Evolutionary conservation across 1,140 invertebrate species (phyloP).

Genomic region (Eurosta solidaginis): DNA sequence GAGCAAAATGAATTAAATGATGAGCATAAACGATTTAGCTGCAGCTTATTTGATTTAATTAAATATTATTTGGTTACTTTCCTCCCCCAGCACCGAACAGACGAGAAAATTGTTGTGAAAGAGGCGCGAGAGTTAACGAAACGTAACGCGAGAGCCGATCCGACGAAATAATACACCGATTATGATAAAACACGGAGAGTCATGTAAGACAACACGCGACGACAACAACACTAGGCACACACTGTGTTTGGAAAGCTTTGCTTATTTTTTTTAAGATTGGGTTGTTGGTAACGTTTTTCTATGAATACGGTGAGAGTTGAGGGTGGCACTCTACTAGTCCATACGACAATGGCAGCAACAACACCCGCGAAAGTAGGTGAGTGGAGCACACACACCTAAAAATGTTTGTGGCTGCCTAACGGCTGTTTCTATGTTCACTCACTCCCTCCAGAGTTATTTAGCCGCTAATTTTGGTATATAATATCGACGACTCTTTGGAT

Average conservation of each 20-base stretch:
- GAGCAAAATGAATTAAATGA: background rate
- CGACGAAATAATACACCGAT: conserved; percentile 29
- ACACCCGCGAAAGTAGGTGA: conserved; percentile 53
- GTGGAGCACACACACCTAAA: conserved; percentile 46
- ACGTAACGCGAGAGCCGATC: conserved; percentile 15
- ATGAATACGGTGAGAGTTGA: background rate
- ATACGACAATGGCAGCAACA: conserved; percentile 30
- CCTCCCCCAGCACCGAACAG: background rate
- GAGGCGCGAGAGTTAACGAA: background rate
- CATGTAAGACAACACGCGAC: conserved; percentile 43
- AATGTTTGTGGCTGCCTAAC: background rate
- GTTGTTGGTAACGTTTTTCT: background rate
- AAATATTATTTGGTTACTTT: background rate
- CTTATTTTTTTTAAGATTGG: background rate
- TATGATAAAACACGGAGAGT: conserved; percentile 31
- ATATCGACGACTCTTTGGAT: conserved; percentile 2
- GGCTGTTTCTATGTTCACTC: conserved; percentile 25
- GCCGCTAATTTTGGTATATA: background rate
- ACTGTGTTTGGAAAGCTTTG: background rate
- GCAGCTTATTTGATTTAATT: conserved; percentile 15
- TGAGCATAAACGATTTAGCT: background rate
- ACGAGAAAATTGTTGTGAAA: background rate
- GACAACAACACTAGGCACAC: background rate
- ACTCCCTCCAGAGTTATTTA: background rate
- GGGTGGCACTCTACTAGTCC: background rate